Conservation (phyloP, 2,797 vertebrate genomes). For the Phataginus tricuspis region DNA sequence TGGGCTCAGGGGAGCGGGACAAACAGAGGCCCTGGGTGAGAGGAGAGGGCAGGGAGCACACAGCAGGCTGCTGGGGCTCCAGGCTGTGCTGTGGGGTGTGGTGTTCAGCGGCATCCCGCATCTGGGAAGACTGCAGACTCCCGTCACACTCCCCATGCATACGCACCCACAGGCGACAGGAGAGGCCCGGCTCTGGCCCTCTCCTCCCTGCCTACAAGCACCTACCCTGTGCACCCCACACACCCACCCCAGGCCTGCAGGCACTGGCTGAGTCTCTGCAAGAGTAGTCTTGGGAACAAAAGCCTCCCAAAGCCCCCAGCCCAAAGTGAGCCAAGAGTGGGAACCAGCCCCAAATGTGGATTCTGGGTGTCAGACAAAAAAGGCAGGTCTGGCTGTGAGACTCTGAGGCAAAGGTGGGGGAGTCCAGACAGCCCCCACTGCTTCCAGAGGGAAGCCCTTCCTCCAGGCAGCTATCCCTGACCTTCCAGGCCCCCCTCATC, state of each 20-base stretch:
- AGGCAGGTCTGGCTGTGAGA: neutral
- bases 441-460: neutral
- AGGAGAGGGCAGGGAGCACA: neutral
- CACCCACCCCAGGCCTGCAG: neutral
- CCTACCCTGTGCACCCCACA: neutral
- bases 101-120: neutral
- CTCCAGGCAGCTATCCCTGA: neutral
- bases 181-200: neutral
- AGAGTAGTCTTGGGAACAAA: neutral
- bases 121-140: neutral
- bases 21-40: neutral
- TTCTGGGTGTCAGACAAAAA: neutral
- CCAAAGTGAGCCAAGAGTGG: neutral
- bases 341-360: neutral
- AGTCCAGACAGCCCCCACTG: neutral
- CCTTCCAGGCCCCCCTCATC: neutral
- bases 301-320: neutral
- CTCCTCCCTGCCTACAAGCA: neutral
- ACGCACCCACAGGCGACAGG: neutral
- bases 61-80: neutral
- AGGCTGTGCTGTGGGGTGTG: neutral
- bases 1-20: neutral
- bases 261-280: neutral
- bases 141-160: accelerated
- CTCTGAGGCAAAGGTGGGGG: neutral